Conservation (phyloP, 30 jellyfish, hydroid and myxozoan genomes). For the Cassiopea andromeda region DNA sequence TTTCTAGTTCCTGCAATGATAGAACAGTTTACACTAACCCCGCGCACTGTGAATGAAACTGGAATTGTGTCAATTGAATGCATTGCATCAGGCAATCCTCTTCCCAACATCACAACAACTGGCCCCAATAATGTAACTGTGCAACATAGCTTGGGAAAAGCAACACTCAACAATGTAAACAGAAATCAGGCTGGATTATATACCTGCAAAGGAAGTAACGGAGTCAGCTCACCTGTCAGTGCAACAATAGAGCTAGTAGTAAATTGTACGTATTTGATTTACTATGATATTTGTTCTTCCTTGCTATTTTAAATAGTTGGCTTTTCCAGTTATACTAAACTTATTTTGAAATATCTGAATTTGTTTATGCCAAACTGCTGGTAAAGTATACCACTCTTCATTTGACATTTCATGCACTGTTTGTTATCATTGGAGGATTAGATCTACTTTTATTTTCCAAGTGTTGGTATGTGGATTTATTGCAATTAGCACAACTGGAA, state of each 20-base stretch:
- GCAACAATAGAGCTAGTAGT: background rate
- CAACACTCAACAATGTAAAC: background rate
- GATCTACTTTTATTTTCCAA: no score
- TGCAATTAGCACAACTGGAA: no score
- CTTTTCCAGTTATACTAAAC: no score
- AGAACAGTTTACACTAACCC: background rate
- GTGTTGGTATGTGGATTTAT: no score
- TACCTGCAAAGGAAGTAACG: constrained; percentile 38
- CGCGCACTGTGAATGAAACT: constrained; percentile 25
- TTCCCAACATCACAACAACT: background rate
- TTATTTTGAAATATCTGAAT: no score
- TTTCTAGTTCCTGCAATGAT: background rate
- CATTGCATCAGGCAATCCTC: constrained; percentile 28
- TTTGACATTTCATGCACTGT: no score
- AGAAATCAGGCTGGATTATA: constrained; percentile 38
- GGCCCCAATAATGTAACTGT: background rate
- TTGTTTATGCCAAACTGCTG: no score
- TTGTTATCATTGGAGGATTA: no score
- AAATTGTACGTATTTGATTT: background rate
- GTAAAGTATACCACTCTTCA: no score
- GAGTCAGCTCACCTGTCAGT: constrained; percentile 51
- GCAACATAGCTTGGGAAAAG: constrained; percentile 12
- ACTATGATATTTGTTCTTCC: background rate
- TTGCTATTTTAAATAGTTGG: background rate
- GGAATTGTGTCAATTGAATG: constrained; percentile 20